Conservation (phyloP, 2,888 invertebrate species). For the Spodoptera littoralis region DNA sequence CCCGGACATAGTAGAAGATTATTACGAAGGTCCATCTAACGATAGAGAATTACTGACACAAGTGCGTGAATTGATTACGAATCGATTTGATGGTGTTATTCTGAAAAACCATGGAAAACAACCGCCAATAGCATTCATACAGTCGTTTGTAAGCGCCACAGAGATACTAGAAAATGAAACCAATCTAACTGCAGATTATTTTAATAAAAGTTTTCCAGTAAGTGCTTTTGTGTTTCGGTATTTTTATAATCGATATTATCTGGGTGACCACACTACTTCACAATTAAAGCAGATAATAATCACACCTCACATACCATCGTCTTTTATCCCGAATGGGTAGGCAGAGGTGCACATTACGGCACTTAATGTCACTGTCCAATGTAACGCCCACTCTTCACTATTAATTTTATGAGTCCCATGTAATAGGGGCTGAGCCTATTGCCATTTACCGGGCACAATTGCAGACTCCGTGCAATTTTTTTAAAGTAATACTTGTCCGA, state of each 20-base stretch:
- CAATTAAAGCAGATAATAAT: no score
- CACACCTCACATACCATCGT: no score
- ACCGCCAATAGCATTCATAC: conserved; percentile 46
- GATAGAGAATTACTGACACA: conserved; percentile 50
- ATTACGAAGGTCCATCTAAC: conserved; percentile 28
- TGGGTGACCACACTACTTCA: no score
- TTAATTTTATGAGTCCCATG: no score
- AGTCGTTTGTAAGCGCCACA: conserved; percentile 54
- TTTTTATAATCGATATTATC: background rate
- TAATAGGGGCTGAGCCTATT: no score
- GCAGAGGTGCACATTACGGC: no score
- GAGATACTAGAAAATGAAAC: conserved; percentile 45
- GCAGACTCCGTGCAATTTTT: no score
- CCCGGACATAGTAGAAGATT: conserved; percentile 49
- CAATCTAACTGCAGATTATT: conserved; percentile 44
- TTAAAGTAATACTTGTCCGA: no score
- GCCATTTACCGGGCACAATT: no score
- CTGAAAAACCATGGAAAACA: conserved; percentile 31
- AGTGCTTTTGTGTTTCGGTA: conserved; percentile 6
- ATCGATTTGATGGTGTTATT: conserved; percentile 54
- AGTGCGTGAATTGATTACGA: conserved; percentile 46
- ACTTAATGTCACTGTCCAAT: no score
- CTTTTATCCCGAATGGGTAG: no score
- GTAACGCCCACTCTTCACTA: no score
- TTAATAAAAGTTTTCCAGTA: conserved; percentile 51